Evolutionary conservation across 2,797 vertebrate species (phyloP).

Genomic region (Dermochelys coriacea): DNA sequence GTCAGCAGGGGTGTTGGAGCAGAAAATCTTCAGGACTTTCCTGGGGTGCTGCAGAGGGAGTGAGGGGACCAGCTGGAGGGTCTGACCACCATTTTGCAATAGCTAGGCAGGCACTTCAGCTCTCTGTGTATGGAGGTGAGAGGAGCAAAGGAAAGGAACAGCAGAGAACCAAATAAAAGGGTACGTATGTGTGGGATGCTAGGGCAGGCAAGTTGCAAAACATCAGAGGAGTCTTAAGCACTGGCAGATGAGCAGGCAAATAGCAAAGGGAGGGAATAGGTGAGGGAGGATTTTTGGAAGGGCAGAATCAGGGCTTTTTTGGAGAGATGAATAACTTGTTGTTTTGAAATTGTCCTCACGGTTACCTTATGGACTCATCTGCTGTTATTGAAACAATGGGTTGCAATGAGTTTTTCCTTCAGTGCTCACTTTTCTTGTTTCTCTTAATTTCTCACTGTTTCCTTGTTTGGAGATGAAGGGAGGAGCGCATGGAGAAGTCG

Average conservation of each 20-base stretch:
- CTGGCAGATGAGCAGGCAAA: neutral
- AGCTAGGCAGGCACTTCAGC: neutral
- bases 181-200: neutral
- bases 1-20: neutral
- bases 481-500: neutral
- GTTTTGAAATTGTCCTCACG: neutral
- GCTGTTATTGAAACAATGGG: neutral
- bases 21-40: neutral
- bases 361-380: neutral
- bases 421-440: neutral
- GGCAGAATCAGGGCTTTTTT: neutral
- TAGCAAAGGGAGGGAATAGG: neutral
- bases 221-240: neutral
- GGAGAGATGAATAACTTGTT: neutral
- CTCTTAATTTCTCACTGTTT: neutral
- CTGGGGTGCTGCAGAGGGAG: neutral
- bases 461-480: neutral
- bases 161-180: neutral
- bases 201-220: neutral
- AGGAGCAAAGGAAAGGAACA: neutral
- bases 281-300: neutral
- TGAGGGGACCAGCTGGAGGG: too few relatives aligned
- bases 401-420: neutral
- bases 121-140: too few relatives aligned
- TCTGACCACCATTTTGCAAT: neutral